A percentile compares a stretch with the other conserved stretches of the same genome.
Evolutionary conservation across 1,140 invertebrate species (phyloP).

Genomic region (Hycleus cichorii): DNA sequence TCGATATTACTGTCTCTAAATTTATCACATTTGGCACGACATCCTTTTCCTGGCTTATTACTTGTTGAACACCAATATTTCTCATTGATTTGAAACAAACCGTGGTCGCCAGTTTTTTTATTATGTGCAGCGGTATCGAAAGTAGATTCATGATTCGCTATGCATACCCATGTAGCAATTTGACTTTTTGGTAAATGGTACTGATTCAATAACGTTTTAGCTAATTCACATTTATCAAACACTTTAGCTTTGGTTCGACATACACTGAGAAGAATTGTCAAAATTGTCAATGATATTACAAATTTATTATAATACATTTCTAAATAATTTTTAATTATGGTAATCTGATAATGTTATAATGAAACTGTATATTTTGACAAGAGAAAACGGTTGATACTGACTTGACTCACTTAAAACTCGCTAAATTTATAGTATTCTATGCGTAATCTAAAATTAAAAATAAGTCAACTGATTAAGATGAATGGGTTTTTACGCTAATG

Average conservation of each 20-base stretch:
- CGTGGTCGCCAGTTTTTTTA: not conserved
- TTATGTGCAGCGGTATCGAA: slow-evolving; percentile 1
- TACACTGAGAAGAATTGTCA: not conserved
- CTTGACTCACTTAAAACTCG: too few relatives aligned
- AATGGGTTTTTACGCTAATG: too few relatives aligned
- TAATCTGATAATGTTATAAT: too few relatives aligned
- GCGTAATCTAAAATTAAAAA: too few relatives aligned
- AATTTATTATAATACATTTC: not conserved
- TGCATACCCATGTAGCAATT: slow-evolving; percentile 5
- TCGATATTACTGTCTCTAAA: not conserved
- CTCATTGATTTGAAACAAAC: slow-evolving; percentile 4
- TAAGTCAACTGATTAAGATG: too few relatives aligned
- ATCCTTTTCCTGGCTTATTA: slow-evolving; percentile 1
- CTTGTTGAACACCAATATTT: slow-evolving; percentile 4
- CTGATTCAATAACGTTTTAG: not conserved
- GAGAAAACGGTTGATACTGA: too few relatives aligned
- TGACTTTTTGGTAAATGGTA: slow-evolving; percentile 1
- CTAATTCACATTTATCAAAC: slow-evolving; percentile 4
- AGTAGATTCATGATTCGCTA: slow-evolving; percentile 3
- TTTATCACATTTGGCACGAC: not conserved
- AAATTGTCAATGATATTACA: not conserved
- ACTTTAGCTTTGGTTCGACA: slow-evolving; percentile 1
- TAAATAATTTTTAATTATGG: too few relatives aligned
- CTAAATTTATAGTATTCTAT: too few relatives aligned
- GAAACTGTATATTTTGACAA: too few relatives aligned